phyloP scores from a whole-genome alignment of 2,888 invertebrate genomes.

The Mythimna lalbum region DNA sequence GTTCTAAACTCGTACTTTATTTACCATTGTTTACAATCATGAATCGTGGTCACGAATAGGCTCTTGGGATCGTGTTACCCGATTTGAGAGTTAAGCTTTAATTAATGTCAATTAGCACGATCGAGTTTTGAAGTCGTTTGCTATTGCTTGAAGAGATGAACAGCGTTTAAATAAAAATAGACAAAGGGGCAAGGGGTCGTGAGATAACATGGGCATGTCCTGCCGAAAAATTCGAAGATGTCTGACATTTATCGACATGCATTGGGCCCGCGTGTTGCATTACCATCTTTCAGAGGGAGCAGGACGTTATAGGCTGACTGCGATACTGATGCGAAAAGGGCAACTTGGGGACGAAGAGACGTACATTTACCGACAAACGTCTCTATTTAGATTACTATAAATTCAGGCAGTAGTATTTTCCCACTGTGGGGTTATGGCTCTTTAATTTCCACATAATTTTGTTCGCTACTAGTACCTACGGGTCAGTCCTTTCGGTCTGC shows the following conservation, averaged over 20 bases:
- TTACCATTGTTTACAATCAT: constrained; percentile 30
- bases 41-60: constrained; percentile 44
- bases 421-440: not conserved
- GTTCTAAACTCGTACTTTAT: constrained; percentile 34
- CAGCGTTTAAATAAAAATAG: not conserved
- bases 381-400: too few species aligned
- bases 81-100: constrained; percentile 21
- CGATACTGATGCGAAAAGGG: not conserved
- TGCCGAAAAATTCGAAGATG: not conserved
- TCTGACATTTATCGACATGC: not conserved
- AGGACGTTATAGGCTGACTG: not conserved
- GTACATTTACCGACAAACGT: not conserved
- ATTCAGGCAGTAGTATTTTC: too few species aligned
- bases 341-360: not conserved
- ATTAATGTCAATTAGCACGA: constrained; percentile 35
- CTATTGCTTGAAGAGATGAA: constrained; percentile 2
- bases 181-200: not conserved
- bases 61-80: constrained; percentile 13
- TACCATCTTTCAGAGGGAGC: not conserved
- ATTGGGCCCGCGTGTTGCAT: not conserved
- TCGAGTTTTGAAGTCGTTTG: constrained; percentile 16
- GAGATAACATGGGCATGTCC: not conserved
- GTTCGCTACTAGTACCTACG: not conserved
- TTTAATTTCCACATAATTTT: not conserved
- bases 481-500: not conserved